phyloP scores from a whole-genome alignment of 2,888 invertebrate species.

The Lutraria lutraria region DNA sequence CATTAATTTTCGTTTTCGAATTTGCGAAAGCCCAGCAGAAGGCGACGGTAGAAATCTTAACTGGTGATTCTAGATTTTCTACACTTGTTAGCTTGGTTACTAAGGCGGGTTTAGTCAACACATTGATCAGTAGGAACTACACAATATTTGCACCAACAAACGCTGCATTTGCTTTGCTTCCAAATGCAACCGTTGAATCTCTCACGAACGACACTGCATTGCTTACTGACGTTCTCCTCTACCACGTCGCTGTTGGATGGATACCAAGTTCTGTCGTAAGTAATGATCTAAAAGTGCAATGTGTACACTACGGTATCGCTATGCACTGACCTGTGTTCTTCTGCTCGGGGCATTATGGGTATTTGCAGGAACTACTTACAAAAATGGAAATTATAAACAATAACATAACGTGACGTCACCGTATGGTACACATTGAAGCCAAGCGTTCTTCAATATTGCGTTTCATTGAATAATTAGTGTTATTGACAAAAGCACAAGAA shows the following conservation, averaged over 20 bases:
- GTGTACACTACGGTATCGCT: no score
- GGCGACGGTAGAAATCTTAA: conserved; percentile 59
- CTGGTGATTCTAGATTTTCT: conserved; percentile 42
- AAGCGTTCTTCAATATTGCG: no score
- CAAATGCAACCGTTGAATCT: conserved; percentile 40
- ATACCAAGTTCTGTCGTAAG: background rate
- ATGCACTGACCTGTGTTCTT: no score
- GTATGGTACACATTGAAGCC: no score
- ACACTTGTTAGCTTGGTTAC: conserved; percentile 61
- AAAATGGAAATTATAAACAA: no score
- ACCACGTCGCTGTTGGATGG: conserved; percentile 70
- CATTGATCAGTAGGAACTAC: background rate
- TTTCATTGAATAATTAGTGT: no score
- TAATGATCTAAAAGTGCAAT: conserved; percentile 21
- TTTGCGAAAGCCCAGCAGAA: background rate
- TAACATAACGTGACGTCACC: no score
- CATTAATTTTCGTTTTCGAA: conserved; percentile 16
- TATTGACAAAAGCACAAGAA: no score
- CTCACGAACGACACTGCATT: conserved; percentile 57
- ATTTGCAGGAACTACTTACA: no score
- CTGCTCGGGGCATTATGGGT: no score
- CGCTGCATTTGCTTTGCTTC: conserved; percentile 66
- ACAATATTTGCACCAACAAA: conserved; percentile 68
- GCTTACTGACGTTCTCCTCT: conserved; percentile 69
- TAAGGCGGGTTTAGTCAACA: conserved; percentile 35